Conservation (phyloP, 2,888 invertebrate species). For the Acanthosepion esculentum region DNA sequence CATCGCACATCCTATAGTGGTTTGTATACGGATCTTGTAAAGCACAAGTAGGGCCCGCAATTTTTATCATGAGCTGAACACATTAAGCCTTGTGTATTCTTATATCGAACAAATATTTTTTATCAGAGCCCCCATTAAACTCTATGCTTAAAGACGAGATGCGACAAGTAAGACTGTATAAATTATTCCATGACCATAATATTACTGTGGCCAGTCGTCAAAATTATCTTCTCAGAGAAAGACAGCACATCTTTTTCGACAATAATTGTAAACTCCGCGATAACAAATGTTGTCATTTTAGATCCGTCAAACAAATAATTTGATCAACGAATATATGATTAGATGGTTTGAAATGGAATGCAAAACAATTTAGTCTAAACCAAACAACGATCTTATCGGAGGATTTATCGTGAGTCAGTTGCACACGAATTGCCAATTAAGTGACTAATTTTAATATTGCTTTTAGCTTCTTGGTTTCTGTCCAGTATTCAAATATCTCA, state of each 20-base stretch:
- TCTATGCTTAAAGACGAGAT: too few species aligned
- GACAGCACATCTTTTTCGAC: background rate
- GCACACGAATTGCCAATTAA: background rate
- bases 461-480: background rate
- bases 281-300: background rate
- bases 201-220: too few species aligned
- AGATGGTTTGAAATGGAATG: background rate
- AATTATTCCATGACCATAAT: too few species aligned
- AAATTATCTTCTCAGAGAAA: background rate
- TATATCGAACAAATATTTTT: too few species aligned
- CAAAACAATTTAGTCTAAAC: background rate
- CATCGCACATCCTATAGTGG: too few species aligned
- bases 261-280: background rate
- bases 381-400: background rate
- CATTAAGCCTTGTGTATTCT: too few species aligned
- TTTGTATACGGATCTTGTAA: too few species aligned
- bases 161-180: too few species aligned
- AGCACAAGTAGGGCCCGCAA: too few species aligned
- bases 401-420: background rate
- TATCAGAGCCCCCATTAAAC: too few species aligned
- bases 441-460: background rate
- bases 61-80: too few species aligned
- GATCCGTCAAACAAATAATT: background rate
- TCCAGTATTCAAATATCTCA: background rate
- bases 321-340: background rate